Conservation (phyloP, 2,888 invertebrate genomes). For the Drosophila anomelani region DNA sequence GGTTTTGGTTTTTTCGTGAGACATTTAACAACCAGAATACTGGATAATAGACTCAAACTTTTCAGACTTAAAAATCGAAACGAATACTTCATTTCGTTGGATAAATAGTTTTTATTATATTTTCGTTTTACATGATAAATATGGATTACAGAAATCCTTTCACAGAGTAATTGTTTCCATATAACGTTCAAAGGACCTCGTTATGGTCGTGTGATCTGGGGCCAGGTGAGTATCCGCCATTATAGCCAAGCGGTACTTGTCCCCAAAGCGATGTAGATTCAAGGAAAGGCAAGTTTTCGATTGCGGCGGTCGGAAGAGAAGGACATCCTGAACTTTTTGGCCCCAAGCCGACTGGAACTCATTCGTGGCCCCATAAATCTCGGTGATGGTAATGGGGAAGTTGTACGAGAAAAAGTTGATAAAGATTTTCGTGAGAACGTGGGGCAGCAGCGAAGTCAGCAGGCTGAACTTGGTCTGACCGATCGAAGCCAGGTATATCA, state of each 20-base stretch:
- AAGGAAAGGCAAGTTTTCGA: slow-evolving; percentile 84
- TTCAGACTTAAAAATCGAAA: not conserved
- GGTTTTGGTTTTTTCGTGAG: not conserved
- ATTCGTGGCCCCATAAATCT: slow-evolving; percentile 81
- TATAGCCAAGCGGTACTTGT: slow-evolving; percentile 81
- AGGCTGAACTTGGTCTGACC: slow-evolving; percentile 83
- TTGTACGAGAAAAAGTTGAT: slow-evolving; percentile 84
- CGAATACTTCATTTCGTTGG: not conserved
- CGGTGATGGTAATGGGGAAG: slow-evolving; percentile 84
- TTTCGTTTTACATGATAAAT: slow-evolving; percentile 13
- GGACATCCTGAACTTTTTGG: slow-evolving; percentile 81
- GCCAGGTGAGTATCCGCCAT: slow-evolving; percentile 84
- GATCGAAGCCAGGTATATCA: slow-evolving; percentile 82
- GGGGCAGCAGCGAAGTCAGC: slow-evolving; percentile 81
- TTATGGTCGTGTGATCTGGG: slow-evolving; percentile 82
- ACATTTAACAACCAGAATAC: slow-evolving; percentile 3
- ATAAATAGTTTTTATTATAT: slow-evolving; percentile 40
- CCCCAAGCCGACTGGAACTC: slow-evolving; percentile 82
- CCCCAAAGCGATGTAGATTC: slow-evolving; percentile 84
- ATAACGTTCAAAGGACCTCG: slow-evolving; percentile 81
- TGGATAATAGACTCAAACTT: not conserved
- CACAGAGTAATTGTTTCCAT: slow-evolving; percentile 76
- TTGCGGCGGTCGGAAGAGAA: slow-evolving; percentile 83
- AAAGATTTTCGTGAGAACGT: slow-evolving; percentile 82
- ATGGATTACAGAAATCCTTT: not conserved